Conservation (phyloP, 2,797 vertebrate species). For the Pangasius sanitwongsei region DNA sequence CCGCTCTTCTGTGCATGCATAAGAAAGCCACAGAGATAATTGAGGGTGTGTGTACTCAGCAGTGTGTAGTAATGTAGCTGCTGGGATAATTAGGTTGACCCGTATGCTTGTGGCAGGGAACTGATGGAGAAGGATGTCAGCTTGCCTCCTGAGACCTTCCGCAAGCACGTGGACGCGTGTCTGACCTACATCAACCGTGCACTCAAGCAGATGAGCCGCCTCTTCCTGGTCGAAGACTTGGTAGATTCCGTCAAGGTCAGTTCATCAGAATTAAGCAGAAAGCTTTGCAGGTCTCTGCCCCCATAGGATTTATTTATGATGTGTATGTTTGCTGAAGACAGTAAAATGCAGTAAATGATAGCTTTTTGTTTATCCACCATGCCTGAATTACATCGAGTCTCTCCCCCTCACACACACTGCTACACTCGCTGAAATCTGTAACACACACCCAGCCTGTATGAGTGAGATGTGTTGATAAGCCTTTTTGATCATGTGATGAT, state of each 20-base stretch:
- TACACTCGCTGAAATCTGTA: neutral
- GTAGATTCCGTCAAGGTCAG: constrained; percentile 91
- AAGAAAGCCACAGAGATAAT: neutral
- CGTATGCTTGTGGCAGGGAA: constrained; percentile 68
- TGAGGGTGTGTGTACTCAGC: constrained; percentile 7
- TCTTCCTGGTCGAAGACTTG: constrained; percentile 92
- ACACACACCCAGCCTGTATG: neutral
- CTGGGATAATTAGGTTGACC: constrained; percentile 54
- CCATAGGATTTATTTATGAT: neutral
- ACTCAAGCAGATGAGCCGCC: constrained; percentile 84
- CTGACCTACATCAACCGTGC: constrained; percentile 84
- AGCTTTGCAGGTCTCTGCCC: neutral
- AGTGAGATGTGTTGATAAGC: constrained; percentile 18
- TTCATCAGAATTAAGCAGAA: constrained; percentile 2
- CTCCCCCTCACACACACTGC: neutral
- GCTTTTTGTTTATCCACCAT: neutral
- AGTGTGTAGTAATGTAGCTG: constrained; percentile 14
- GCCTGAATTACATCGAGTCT: neutral
- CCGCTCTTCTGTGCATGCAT: neutral
- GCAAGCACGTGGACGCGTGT: constrained; percentile 80
- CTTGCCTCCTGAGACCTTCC: constrained; percentile 87
- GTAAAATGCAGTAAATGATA: neutral
- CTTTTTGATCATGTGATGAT: constrained; percentile 21
- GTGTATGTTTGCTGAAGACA: neutral
- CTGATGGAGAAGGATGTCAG: constrained; percentile 89